These are phyloP conservation scores for Heteropelma amictum DNA, from an alignment of 2,888 invertebrate genomes.

Conservation along the genomic window DNA sequence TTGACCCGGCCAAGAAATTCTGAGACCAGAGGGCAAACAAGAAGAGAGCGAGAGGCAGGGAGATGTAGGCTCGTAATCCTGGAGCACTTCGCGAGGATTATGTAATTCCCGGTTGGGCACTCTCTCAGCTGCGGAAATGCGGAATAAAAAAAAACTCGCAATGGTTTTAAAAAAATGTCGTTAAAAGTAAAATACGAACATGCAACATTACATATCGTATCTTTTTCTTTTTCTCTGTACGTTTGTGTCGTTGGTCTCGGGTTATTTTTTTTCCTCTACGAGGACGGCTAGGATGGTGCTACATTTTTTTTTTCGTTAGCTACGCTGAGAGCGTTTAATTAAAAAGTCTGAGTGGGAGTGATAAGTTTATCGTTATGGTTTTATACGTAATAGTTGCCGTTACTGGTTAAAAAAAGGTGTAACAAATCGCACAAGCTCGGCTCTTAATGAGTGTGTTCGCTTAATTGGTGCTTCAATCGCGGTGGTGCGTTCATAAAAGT, in stretches of 20 bases:
- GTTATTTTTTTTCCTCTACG: slow-evolving; percentile 2
- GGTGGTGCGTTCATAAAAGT: too few relatives aligned
- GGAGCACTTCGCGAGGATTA: slow-evolving; percentile 35
- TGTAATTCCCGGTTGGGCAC: slow-evolving; percentile 32
- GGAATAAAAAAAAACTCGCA: slow-evolving; percentile 12
- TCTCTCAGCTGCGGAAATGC: slow-evolving; percentile 5
- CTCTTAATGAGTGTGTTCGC: not conserved
- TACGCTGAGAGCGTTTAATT: slow-evolving; percentile 22
- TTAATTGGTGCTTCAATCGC: not conserved
- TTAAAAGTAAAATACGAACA: not conserved
- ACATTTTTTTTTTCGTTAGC: too few relatives aligned
- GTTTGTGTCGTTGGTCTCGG: not conserved
- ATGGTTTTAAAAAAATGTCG: not conserved
- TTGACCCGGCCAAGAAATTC: slow-evolving; percentile 32
- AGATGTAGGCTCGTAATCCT: slow-evolving; percentile 35
- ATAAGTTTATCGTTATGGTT: slow-evolving; percentile 8
- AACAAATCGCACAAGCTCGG: not conserved
- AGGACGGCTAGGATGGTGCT: too few relatives aligned
- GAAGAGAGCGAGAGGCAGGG: not conserved
- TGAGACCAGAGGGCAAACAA: not conserved
- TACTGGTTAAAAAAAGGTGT: not conserved
- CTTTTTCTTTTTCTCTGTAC: not conserved
- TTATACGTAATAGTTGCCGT: not conserved
- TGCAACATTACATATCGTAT: not conserved
- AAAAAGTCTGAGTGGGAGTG: slow-evolving; percentile 7